Conservation (phyloP, 2,797 vertebrate genomes). For the Dryobates pubescens region DNA sequence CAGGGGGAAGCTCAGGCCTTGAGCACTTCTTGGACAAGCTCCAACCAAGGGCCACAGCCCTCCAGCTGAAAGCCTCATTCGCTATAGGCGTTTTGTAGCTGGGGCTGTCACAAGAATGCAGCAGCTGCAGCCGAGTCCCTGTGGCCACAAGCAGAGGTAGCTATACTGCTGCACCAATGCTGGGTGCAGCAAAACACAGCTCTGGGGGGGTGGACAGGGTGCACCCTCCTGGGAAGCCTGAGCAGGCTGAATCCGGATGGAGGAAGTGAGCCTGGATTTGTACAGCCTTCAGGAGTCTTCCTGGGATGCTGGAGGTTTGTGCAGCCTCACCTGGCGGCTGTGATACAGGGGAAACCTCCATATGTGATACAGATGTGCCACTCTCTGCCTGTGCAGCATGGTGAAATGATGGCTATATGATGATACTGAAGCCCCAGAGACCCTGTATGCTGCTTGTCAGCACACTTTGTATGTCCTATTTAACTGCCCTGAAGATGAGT, state of each 20-base stretch:
- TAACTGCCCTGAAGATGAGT: background rate
- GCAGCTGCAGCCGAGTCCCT: background rate
- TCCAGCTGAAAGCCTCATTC: background rate
- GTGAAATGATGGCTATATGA: background rate
- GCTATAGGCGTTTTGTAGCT: background rate
- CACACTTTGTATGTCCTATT: accelerated
- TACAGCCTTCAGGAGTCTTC: background rate
- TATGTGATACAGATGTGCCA: background rate
- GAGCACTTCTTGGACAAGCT: background rate
- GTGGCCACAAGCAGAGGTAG: background rate
- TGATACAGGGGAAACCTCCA: accelerated
- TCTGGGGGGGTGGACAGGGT: accelerated
- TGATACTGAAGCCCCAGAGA: background rate
- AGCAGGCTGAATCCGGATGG: background rate
- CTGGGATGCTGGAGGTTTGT: background rate
- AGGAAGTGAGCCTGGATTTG: background rate
- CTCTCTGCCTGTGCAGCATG: accelerated
- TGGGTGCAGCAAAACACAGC: accelerated
- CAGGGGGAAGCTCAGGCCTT: accelerated
- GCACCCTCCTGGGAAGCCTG: background rate
- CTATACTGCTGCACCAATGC: background rate
- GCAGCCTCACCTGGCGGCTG: background rate
- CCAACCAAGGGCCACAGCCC: background rate
- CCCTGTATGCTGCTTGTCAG: accelerated
- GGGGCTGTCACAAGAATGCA: background rate